Base-by-base conservation (phyloP, 1,140 invertebrate species). In the Euwallacea similis region DNA sequence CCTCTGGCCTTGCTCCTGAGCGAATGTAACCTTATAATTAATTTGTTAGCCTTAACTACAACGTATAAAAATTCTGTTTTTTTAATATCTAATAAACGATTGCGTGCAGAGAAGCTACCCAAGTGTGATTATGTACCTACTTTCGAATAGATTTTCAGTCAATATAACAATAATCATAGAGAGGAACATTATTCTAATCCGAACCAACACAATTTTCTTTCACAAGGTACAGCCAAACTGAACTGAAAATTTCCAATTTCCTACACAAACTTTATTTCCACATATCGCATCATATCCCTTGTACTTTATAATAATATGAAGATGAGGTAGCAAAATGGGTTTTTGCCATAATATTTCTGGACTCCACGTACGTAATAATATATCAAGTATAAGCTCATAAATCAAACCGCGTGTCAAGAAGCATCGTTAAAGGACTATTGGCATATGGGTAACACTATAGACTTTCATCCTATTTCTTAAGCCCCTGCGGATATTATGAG, bases 1-100 rank as follows among this genome's bases (percentile, higher is more conserved):
- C 6, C 46, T 33, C 21, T 33, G 21, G 21, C 21, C 21, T 11
- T 50, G 46, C 53, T n/a, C 42, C 53, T 66, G 42, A 56, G 33
- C 42, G 10, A 41, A 55, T 41, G n/a, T 54, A 42, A 13, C n/a
- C 10, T 43, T 33, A 66, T 13, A 56, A 33, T 54, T 47, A 65
- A 65, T 53, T 47, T 65, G 7, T 65, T 65, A 42, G 11, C 7
- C 43, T 9, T 13, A 41, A 41, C 46, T 42, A 67, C 65, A 10
- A n/a, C 13, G 53, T 67, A 43, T 56, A 56, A 56, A 53, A 33
- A 66, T 46, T 55, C 53, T 41, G 13, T 67, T 46, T 67, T 11
- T 56, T 2, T 50, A 3, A 50, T 50, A 50, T 50, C 46, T 13
- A 11, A 50, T 50, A 50, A 50, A 50, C 9, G 21, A 33, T 33